Base-by-base conservation (phyloP, 2,113 vertebrate genomes). In the Carassius carassius region DNA sequence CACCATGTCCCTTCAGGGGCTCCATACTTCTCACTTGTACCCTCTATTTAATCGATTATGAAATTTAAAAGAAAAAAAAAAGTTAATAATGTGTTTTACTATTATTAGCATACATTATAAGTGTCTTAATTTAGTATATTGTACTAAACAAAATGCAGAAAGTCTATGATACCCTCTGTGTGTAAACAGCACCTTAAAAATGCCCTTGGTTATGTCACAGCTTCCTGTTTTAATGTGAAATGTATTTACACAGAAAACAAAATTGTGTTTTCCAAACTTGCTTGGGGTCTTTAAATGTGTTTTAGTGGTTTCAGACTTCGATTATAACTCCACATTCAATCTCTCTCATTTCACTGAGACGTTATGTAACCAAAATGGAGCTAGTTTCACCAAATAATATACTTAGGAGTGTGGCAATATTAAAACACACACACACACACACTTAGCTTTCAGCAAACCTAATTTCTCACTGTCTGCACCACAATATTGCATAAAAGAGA, bases 261-360 rank as follows among this genome's bases (percentile, higher is more conserved):
- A 80, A 80, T 49, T 49, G 60, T 25, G 78, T 80, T 80, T 16
- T n/a, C 47, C 78, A 67, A 47, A 47, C 35, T 80, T 63, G 23
- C 62, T 65, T 80, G 62, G 62, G 58, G 78, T 65, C 29, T 23
- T 80, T 29, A 80, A 65, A 17, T 79, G 77, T 25, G 51, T 41
- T 58, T 79, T 79, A 1, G 58, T 79, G 44, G 56, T 44, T 44
- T 63, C 32, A 63, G 75, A 19, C 37, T 37, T 79, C 56, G n/a
- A 79, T 79, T 80, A 60, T 67, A 29, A 63, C 78, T 63, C 67
- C 62, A 80, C n/a, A 47, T 65, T 16, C n/a, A 80, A 75, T 65
- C 21, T 49, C 58, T 75, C 84, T 74, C 62, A 65, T 84, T 87
- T 85, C 81, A 32, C 47, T 37, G 41, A 51, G 37, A 76, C 17